A percentile compares a stretch with the other conserved stretches of the same genome.
phyloP scores from a whole-genome alignment of 2,888 invertebrate species.

The Dryadula phaetusa region DNA sequence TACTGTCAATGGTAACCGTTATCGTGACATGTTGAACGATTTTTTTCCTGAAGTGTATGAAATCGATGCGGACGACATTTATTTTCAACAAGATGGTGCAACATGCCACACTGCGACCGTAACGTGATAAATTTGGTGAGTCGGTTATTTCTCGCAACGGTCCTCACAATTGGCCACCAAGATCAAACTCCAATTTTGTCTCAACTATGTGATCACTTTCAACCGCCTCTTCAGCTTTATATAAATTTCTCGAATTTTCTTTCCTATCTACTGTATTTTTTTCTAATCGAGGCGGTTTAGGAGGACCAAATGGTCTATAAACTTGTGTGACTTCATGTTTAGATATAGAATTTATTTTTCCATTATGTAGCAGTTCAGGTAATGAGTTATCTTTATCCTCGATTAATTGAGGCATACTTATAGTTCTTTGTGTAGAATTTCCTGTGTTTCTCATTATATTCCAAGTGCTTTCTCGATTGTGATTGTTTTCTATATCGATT shows the following conservation, averaged over 20 bases:
- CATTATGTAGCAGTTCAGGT: constrained; percentile 61
- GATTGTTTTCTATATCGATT: constrained; percentile 85
- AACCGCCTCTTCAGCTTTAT: constrained; percentile 67
- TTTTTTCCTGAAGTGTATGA: too few relatives aligned
- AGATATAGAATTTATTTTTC: constrained; percentile 40
- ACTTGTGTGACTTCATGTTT: constrained; percentile 58
- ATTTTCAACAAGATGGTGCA: too few relatives aligned
- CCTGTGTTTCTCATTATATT: constrained; percentile 85
- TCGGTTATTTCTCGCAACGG: too few relatives aligned
- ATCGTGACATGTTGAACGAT: too few relatives aligned
- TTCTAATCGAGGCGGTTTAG: constrained; percentile 78
- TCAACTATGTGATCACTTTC: constrained; percentile 62
- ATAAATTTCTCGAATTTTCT: constrained; percentile 61
- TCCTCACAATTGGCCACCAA: too few relatives aligned
- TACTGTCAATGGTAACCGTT: too few relatives aligned
- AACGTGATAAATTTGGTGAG: too few relatives aligned
- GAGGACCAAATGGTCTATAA: constrained; percentile 76
- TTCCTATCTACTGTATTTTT: constrained; percentile 65
- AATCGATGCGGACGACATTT: too few relatives aligned
- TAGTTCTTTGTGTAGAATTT: constrained; percentile 85
- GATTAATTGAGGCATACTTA: constrained; percentile 92
- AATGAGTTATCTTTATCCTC: constrained; percentile 82
- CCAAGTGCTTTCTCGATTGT: constrained; percentile 83
- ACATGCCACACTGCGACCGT: too few relatives aligned
- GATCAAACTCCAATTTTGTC: constrained; percentile 68